phyloP scores from a whole-genome alignment of 2,113 vertebrate genomes.

The Australoheros scitulus region DNA sequence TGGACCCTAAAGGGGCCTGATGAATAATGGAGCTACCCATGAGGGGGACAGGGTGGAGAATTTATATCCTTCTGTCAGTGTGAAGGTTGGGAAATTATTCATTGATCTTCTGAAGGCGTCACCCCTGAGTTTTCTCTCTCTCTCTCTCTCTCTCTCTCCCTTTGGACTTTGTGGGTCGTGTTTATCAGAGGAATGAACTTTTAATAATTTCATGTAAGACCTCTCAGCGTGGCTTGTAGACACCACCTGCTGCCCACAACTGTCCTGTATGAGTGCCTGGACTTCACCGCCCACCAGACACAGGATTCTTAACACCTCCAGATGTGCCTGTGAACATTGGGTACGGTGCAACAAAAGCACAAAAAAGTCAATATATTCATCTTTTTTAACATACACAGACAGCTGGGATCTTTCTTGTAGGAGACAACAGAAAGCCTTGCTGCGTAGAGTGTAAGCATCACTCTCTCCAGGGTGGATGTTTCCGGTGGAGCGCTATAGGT shows the following conservation, averaged over 20 bases:
- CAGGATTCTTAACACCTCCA: not conserved
- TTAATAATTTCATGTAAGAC: conserved; percentile 39
- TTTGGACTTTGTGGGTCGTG: conserved; percentile 18
- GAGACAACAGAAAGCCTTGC: not conserved
- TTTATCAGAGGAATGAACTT: conserved; percentile 11
- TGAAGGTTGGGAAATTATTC: conserved; percentile 64
- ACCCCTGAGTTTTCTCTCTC: not conserved
- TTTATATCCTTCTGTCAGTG: conserved; percentile 39
- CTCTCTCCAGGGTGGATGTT: conserved; percentile 11
- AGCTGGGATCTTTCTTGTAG: not conserved
- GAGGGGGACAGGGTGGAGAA: conserved; percentile 15
- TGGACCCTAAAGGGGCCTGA: conserved; percentile 5
- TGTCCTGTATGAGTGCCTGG: not conserved
- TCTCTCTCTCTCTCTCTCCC: conserved; percentile 4
- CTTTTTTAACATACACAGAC: not conserved
- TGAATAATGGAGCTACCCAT: conserved; percentile 43
- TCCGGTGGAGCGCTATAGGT: conserved; percentile 28
- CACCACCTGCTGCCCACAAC: not conserved
- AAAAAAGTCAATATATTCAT: not conserved
- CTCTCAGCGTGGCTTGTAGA: not conserved
- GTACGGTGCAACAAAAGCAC: not conserved
- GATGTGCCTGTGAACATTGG: conserved; percentile 12
- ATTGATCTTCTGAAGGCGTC: conserved; percentile 45
- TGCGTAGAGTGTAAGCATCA: not conserved
- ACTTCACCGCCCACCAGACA: not conserved